Evolutionary conservation across 2,888 invertebrate species (phyloP), one percentile per base, ranked within the genome.

Genomic region (Eurytoma californica): DNA sequence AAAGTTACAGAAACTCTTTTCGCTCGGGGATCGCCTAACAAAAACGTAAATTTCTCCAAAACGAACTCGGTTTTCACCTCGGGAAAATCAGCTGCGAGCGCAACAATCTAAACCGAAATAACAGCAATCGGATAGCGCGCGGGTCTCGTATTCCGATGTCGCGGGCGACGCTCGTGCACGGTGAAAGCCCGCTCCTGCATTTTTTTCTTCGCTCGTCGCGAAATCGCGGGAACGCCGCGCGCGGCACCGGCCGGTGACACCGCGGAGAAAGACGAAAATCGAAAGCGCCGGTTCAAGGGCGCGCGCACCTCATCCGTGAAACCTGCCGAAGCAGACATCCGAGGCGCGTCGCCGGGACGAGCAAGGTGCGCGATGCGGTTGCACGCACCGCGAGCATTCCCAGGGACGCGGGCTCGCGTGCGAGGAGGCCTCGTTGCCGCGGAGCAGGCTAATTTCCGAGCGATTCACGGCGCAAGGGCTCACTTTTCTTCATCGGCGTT

Each of bases 271-370:
- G 47, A 28, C 53, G 16, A 68, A 66, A 67, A 51, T 14, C 49
- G 70, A 70, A 70, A 70, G 70, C 70, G 70, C 20, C 20, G 18
- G 14, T 61, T 63, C 72, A 81, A 80, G 82, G 78, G 74, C 73
- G 69, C 73, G 69, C 53, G 73, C 80, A 85, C 83, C 82, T 86
- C 86, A 87, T 87, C 88, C 88, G 86, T 88, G 87, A 87, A 87
- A 88, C 85, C 85, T 88, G 88, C 87, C 88, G 86, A 86, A 88
- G 86, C 88, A 86, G 83, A 88, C 85, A 88, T 88, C 88, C 88
- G 67, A 75, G 61, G 49, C 47, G 73, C 53, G 28, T 5, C 2
- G 28, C 13, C 2, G 30, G 47, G 24, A 20, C 39, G 16, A 13
- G 47, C 18, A 39, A 47, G 67, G 53, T 79, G 77, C 75, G 63